Evolutionary conservation across 2,888 invertebrate genomes (phyloP).

Genomic region (Strigamia crassipes): DNA sequence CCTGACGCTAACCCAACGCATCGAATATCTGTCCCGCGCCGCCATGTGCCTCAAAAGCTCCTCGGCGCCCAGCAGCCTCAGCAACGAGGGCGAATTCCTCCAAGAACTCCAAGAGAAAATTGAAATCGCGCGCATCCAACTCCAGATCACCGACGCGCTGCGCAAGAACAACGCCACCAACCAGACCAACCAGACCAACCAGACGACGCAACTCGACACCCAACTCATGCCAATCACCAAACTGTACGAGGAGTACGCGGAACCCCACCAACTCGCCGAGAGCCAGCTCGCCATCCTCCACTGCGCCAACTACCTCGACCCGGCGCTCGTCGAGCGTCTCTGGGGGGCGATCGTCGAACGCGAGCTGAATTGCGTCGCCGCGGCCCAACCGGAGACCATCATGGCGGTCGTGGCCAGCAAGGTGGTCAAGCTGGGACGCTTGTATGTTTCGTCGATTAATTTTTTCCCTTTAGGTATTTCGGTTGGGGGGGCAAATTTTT

Average conservation of each 20-base stretch:
- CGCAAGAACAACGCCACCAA: too few relatives aligned
- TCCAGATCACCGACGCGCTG: constrained; percentile 70
- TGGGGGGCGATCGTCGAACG: constrained; percentile 80
- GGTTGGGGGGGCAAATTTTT: too few relatives aligned
- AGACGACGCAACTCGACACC: not conserved
- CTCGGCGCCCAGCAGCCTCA: constrained; percentile 64
- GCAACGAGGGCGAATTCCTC: constrained; percentile 71
- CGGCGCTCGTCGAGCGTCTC: constrained; percentile 81
- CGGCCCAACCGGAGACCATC: not conserved
- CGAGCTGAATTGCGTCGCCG: constrained; percentile 52
- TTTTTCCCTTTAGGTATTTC: constrained; percentile 46
- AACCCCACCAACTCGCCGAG: constrained; percentile 86
- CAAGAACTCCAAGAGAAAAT: constrained; percentile 90
- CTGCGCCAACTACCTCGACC: constrained; percentile 90
- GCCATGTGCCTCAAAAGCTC: constrained; percentile 91
- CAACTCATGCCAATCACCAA: not conserved
- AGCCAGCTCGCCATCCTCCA: constrained; percentile 93
- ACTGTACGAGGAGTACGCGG: constrained; percentile 88
- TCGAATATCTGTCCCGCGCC: constrained; percentile 89
- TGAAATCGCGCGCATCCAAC: constrained; percentile 77
- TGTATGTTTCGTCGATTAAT: not conserved
- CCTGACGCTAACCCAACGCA: constrained; percentile 76
- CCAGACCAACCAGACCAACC: too few relatives aligned
- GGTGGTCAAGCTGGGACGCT: not conserved
- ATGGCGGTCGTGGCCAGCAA: not conserved